Conservation (phyloP, 2,888 invertebrate species). For the Ommatoiulus sabulosus region DNA sequence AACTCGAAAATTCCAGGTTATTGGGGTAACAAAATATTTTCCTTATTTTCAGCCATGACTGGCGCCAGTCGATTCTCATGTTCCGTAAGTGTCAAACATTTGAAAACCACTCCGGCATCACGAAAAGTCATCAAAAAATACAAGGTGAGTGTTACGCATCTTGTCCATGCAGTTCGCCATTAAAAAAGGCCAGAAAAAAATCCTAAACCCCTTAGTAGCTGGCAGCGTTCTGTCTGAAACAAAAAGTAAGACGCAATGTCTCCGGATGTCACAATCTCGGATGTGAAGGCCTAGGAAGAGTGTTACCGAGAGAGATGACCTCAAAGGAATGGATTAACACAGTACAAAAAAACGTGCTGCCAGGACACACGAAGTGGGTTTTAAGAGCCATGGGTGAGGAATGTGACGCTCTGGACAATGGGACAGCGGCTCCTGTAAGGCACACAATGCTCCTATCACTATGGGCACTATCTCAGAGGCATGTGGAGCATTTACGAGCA, state of each 20-base stretch:
- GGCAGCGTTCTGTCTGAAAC: neutral
- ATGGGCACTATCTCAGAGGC: neutral
- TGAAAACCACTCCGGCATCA: neutral
- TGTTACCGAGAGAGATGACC: neutral
- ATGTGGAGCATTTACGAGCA: slow-evolving; percentile 28
- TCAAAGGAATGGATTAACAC: neutral
- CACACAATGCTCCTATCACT: slow-evolving; percentile 3
- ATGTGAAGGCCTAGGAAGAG: neutral
- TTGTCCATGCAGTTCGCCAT: neutral
- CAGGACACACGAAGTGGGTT: neutral
- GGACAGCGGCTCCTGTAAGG: slow-evolving; percentile 22
- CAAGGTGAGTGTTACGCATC: neutral
- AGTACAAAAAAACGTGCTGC: too few species aligned
- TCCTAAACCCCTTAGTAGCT: neutral
- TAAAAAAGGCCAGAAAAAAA: neutral
- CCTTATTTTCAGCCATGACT: slow-evolving; percentile 16
- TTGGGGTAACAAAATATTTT: slow-evolving; percentile 34
- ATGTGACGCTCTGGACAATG: slow-evolving; percentile 9
- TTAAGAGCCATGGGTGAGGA: neutral
- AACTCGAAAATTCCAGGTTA: slow-evolving; percentile 6
- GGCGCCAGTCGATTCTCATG: slow-evolving; percentile 4
- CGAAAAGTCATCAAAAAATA: neutral
- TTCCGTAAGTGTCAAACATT: neutral
- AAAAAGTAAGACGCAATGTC: slow-evolving; percentile 21
- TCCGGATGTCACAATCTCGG: neutral